Evolutionary conservation across 2,113 vertebrate species (phyloP), one percentile per base, ranked within the genome.

Genomic region (Enhydra lutris): DNA sequence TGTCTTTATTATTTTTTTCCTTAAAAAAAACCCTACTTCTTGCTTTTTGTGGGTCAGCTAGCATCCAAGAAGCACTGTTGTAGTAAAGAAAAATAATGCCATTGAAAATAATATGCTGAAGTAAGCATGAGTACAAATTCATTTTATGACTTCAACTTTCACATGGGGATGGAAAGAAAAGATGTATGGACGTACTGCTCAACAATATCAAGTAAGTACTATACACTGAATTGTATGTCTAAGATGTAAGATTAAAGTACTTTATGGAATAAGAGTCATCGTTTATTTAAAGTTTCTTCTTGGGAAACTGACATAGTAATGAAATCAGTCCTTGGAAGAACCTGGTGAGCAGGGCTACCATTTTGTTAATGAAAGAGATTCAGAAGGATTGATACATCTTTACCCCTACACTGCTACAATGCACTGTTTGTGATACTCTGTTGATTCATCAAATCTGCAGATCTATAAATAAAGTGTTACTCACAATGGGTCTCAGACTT

Each of bases 131-230:
- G 17, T 76, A 55, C 50, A 81, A 85, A 93, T 78, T 87, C 31
- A 42, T 88, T 93, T 61, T 63, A 89, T 89, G 67, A 89, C 7
- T 81, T 67, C 13, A 17, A 71, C 61, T 47, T 52, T 86, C 29
- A 91, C 4, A 47, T 4, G 5, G 24, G 7, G 90, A 36, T 71
- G 17, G 69, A 57, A 91, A 81, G 17, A 61, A 57, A 82, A 83
- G 18, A 67, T 59, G 10, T 17, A 26, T 24, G 42, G 42, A 31
- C 26, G 47, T 34, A 61, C 39, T 81, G 29, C n/a, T 90, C 57
- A 90, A 36, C 2, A 78, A 10, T 24, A 67, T 74, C 50, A 96
- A 26, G 15, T 84, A 84, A 81, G 21, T 34, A 31, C 74, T 76
- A 26, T 47, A n/a, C 31, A 39, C 7, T 89, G 18, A 57, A 55